Evolutionary conservation across 2,888 invertebrate genomes (phyloP), one percentile per base, ranked within the genome.

Genomic region (Malthinus seriepunctatus): DNA sequence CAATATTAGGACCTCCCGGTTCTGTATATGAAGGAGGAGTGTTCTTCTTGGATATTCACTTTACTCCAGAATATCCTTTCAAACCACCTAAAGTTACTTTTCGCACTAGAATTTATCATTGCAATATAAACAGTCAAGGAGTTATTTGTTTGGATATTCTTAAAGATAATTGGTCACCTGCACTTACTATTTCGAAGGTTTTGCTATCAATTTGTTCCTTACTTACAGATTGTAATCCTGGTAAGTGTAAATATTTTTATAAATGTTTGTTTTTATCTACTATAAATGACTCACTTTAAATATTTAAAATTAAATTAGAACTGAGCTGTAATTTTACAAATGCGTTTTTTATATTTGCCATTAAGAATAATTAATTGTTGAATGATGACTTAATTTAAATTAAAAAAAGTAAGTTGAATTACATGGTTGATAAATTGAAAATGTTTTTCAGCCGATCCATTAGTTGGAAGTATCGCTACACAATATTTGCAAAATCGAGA

Each of bases 101-200:
- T 67, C 72, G 80, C 46, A 99, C 98, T 65, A 88, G 97, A 76
- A 98, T 99, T 81, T 99, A 98, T 81, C 98, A 99, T 79, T 97
- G 97, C 86, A 99, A 98, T 84, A 97, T 99, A 78, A 97, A 97
- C 85, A 95, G 95, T 78, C 96, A 97, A 82, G 98, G 98, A 60
- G 95, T 95, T 61, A 97, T 98, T 78, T 98, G 97, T 80, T 86
- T 98, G 82, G 97, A 97, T 79, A 97, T 97, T 73, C 86, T 97
- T 69, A 97, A 97, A 82, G 97, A 97, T 80, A 97, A 97, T 81
- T 99, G 98, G 98, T 96, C 95, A 32, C 97, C 98, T n/a, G 97
- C 97, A 42, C 84, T 98, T 75, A 97, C 97, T 71, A 96, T 98
- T 81, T 95, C 96, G 64, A 97, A 97, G 84, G 97, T 98, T 69